Evolutionary conservation across 2,113 vertebrate genomes (phyloP), one percentile per base, ranked within the genome.

Genomic region (Peucedramus taeniatus): DNA sequence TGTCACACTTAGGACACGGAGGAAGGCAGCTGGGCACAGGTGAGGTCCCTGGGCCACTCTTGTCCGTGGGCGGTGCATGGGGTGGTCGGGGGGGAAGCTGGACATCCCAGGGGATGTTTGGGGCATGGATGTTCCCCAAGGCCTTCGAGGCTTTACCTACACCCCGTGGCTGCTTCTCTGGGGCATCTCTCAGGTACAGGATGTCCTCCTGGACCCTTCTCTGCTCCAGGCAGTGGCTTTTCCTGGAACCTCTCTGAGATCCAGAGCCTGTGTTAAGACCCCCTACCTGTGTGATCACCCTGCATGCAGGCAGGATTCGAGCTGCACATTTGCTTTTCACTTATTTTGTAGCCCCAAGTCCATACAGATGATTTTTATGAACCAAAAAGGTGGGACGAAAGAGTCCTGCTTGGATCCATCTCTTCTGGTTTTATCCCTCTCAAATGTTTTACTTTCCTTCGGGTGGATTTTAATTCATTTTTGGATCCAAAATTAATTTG

Each of bases 11-110:
- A 99, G 99, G 99, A 99, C 94, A 99, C 98, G 97, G 99, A 99
- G 98, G 99, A 99, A 96, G 99, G 99, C 96, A 99, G 99, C 98
- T 99, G 99, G 99, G 99, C 99, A 80, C 99, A 99, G 99, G 99
- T 99, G 98, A 99, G 99, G 93, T 57, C 69, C 49, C n/a, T 0
- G 1, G 33, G 83, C 85, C 49, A 42, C n/a, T 65, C 12, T 51
- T 44, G 50, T 47, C 21, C 0, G 1, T 0, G 63, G 53, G 60
- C 1, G 7, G 51, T 61, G 24, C 21, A 0, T 28, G 83, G 88
- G 44, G 77, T 40, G 79, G 40, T 13, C 2, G 61, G 56, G 75
- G 40, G 70, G 63, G 44, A 57, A 57, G 10, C 10, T 37, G 91
- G 35, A 30, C 28, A 8, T 42, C 11, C 19, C 27, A 0, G 27